Conservation (phyloP, 1,140 invertebrate species). For the Oryctes rhinoceros region DNA sequence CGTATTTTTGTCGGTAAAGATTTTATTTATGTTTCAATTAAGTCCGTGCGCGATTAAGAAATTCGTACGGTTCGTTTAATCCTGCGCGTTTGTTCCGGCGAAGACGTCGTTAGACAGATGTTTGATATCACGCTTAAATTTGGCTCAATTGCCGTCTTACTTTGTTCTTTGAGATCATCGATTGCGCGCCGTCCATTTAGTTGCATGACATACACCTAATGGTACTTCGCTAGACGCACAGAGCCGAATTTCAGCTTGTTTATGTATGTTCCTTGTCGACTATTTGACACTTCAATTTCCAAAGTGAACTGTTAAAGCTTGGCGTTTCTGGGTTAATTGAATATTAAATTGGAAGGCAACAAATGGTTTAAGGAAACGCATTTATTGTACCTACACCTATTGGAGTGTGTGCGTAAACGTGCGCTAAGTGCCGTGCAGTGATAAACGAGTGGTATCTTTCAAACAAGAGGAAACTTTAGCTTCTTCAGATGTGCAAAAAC, state of each 20-base stretch:
- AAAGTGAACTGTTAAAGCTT: background rate
- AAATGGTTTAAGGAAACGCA: too few species aligned
- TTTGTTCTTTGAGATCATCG: slow-evolving; percentile 25
- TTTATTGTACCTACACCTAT: too few species aligned
- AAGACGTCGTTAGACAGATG: slow-evolving; percentile 25
- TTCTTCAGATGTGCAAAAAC: too few species aligned
- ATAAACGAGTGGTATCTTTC: too few species aligned
- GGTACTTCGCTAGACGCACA: background rate
- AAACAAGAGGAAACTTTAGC: too few species aligned
- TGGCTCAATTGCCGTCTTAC: slow-evolving; percentile 10
- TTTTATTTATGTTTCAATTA: slow-evolving; percentile 36
- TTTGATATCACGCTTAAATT: slow-evolving; percentile 33
- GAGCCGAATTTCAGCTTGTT: background rate
- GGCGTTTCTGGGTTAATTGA: slow-evolving; percentile 9
- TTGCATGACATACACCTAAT: slow-evolving; percentile 10
- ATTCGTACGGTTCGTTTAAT: slow-evolving; percentile 34
- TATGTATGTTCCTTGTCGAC: background rate
- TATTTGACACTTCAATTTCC: background rate
- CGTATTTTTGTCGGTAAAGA: slow-evolving; percentile 18
- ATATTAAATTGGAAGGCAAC: slow-evolving; percentile 9
- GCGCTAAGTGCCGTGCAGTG: too few species aligned
- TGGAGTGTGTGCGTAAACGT: too few species aligned
- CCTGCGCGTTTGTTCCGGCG: background rate
- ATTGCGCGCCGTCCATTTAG: slow-evolving; percentile 3
- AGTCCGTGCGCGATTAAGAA: slow-evolving; percentile 27